Base-by-base conservation (phyloP, 2,888 invertebrate genomes). In the Hirtodrosophila histrioides region DNA sequence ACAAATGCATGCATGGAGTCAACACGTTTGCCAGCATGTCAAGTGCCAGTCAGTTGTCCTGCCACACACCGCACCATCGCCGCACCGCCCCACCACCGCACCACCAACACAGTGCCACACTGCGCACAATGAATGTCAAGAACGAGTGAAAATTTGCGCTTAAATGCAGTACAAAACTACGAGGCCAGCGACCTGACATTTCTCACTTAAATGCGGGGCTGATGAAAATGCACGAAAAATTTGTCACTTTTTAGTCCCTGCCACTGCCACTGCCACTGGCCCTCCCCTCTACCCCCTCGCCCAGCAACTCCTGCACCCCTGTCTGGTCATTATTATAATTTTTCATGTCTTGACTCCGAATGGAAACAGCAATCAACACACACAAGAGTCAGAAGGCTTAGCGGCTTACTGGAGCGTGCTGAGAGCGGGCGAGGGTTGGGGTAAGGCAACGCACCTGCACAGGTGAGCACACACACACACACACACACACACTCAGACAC, bases 11-110 rank as follows among this genome's bases (percentile, higher is more conserved):
- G 60, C 56, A 43, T 56, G 72, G 67, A 86, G 86, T 83, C 86
- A 83, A 86, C 80, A 81, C 86, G 86, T 79, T 86, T 79, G 76
- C 76, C 75, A 57, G 82, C 82, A 84, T 82, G 82, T 81, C 87
- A 82, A 82, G 87, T 82, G 87, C 65, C 85, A 86, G 85, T 69
- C 81, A 86, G 67, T 69, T 57, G 66, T 56, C 55, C 29, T 6
- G 35, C 44, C 27, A 10, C 37, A 29, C 10, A n/a, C n/a, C n/a
- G n/a, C n/a, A n/a, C 37, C n/a, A 33, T 9, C 12, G 33, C 8
- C 37, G 9, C 39, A 40, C 50, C 56, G 43, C 3, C 12, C 3
- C 4, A 36, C 7, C 29, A 31, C 31, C 12, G 23, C 36, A 11
- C 23, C 45, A 51, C 39, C 17, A 12, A 5, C 44, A 8, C 46